A percentile compares a stretch with the other conserved stretches of the same genome.
Conservation (phyloP, 2,113 vertebrate species). For the Chionodraco myersi region DNA sequence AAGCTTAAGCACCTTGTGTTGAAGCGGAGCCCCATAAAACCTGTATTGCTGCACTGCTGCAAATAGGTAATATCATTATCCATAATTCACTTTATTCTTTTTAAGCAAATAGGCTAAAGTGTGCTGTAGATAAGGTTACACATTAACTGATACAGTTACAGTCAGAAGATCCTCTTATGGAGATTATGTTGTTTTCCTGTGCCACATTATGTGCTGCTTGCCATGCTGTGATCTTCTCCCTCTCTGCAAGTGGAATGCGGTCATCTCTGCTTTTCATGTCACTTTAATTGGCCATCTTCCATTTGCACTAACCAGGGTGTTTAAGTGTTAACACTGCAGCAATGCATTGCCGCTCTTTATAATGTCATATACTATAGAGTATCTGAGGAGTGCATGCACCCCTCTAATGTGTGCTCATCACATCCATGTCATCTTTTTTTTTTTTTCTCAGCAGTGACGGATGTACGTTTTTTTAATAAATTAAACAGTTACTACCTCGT, state of each 20-base stretch:
- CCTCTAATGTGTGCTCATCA: slow-evolving; percentile 47
- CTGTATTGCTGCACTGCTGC: slow-evolving; percentile 48
- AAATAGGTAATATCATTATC: slow-evolving; percentile 59
- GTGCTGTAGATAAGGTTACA: slow-evolving; percentile 43
- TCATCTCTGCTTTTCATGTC: slow-evolving; percentile 63
- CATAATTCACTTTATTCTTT: slow-evolving; percentile 57
- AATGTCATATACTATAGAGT: background rate
- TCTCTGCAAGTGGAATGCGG: slow-evolving; percentile 50
- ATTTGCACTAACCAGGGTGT: slow-evolving; percentile 58
- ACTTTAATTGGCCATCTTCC: slow-evolving; percentile 45
- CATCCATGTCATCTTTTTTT: slow-evolving; percentile 48
- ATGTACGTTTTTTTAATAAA: too few species aligned
- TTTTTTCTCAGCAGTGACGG: too few species aligned
- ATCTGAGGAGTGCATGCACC: slow-evolving; percentile 69
- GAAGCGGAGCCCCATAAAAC: slow-evolving; percentile 59
- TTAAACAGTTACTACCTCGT: background rate
- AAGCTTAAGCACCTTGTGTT: slow-evolving; percentile 46
- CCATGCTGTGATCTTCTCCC: slow-evolving; percentile 52
- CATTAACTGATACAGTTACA: slow-evolving; percentile 48
- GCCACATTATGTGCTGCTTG: slow-evolving; percentile 59
- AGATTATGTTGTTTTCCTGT: slow-evolving; percentile 51
- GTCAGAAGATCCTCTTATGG: slow-evolving; percentile 35
- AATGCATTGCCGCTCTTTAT: slow-evolving; percentile 16
- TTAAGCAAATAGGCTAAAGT: slow-evolving; percentile 38
- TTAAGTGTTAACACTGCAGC: slow-evolving; percentile 22